Conservation (phyloP, 2,797 vertebrate species). For the Clarias fuscus region DNA sequence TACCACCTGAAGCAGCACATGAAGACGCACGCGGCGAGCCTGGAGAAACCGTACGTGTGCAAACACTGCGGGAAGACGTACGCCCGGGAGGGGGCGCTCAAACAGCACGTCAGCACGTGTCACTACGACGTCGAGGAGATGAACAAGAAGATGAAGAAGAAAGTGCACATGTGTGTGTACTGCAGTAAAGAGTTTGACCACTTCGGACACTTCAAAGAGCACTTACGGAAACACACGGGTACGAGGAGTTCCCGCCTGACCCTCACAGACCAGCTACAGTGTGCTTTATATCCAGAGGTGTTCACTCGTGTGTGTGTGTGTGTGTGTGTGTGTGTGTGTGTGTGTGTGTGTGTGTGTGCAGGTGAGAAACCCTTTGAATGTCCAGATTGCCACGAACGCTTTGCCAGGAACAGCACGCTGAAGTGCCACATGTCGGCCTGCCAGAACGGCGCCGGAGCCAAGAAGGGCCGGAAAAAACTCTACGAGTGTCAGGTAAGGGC, state of each 20-base stretch:
- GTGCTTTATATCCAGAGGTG: background rate
- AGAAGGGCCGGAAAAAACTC: conserved; percentile 97
- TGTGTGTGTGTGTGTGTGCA: conserved; percentile 62
- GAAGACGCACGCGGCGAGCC: conserved; percentile 80
- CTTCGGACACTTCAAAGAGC: conserved; percentile 99
- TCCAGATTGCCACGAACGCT: conserved; percentile 94
- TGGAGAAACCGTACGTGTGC: conserved; percentile 87
- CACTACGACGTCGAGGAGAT: conserved; percentile 91
- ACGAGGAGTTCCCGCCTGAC: conserved; percentile 45
- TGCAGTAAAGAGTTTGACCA: conserved; percentile 98
- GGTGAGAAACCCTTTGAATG: conserved; percentile 98
- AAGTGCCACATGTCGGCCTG: conserved; percentile 98
- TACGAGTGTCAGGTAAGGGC: conserved; percentile 94
- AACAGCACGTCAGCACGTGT: conserved; percentile 89
- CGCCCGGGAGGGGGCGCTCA: conserved; percentile 91
- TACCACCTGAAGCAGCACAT: conserved; percentile 99
- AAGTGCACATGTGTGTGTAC: conserved; percentile 95
- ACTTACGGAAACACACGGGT: conserved; percentile 97
- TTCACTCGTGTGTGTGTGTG: background rate
- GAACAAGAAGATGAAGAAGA: conserved; percentile 88
- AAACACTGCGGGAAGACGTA: conserved; percentile 92
- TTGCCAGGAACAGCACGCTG: conserved; percentile 95
- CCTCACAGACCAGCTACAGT: background rate
- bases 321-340: conserved; percentile 44
- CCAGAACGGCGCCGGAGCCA: conserved; percentile 93